Evolutionary conservation across 2,888 invertebrate species (phyloP), one percentile per base, ranked within the genome.

Genomic region (Nudaria mundana): DNA sequence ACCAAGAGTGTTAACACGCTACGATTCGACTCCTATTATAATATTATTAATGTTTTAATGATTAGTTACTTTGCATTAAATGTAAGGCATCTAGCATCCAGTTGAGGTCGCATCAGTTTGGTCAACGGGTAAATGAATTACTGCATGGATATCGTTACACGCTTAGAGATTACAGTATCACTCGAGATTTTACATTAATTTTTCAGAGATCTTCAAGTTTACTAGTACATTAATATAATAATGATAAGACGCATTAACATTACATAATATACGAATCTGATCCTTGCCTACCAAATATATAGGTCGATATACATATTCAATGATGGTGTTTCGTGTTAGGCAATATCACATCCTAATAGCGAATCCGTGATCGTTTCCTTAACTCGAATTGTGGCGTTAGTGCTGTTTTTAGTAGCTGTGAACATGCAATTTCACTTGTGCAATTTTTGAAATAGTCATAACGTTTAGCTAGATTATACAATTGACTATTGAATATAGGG

Each of bases 1-100:
- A 88, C 84, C 88, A 85, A 81, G 85, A 84, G 87, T 88, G 88
- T 85, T 81, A 84, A 86, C 84, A 84, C 87, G 88, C 85, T 85
- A 84, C 86, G 87, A 86, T 87, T 87, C 86, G 86, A 86, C 88
- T 88, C 82, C 86, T 88, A 87, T 80, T 83, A 75, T 86, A 82
- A 79, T 83, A 79, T 81, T 79, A 82, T 77, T 76, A 80, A 82
- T 75, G 79, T 85, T 83, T 82, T 79, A 76, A 80, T 76, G 71
- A 77, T 87, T 86, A 87, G 86, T 86, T 85, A 77, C 60, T 79
- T 81, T 80, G 79, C 84, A 80, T 83, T 76, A 73, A 75, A 79
- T 70, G 74, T 85, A 84, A 88, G 82, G 77, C 85, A 82, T 80
- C 87, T 85, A 84, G 85, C 87, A 85, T 85, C 87, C 83, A 71